Evolutionary conservation across 2,888 invertebrate species (phyloP).

Genomic region (Drosophila pseudotalamancana): DNA sequence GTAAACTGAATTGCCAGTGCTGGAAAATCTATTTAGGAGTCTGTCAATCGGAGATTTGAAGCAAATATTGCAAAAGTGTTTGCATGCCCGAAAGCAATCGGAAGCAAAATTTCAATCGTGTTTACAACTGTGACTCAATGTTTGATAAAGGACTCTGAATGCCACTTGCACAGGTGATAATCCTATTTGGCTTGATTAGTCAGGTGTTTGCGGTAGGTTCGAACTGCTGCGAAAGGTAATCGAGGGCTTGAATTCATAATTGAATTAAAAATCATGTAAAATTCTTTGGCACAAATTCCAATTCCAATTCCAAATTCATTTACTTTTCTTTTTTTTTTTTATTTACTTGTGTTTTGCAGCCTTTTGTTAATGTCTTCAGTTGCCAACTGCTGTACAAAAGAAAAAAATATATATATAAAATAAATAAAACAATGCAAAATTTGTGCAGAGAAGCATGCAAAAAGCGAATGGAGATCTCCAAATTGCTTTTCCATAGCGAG

Average conservation of each 20-base stretch:
- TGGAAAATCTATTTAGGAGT: no score
- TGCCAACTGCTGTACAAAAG: not conserved
- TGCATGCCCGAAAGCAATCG: no score
- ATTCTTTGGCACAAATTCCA: conserved; percentile 25
- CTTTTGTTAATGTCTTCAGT: conserved; percentile 19
- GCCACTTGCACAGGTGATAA: not conserved
- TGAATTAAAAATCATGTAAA: conserved; percentile 47
- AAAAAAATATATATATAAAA: not conserved
- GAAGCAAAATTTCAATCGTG: no score
- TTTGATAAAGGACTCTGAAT: not conserved
- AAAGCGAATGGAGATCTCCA: conserved; percentile 45
- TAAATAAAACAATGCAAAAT: conserved; percentile 39
- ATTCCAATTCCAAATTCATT: conserved; percentile 20
- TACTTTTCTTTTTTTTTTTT: conserved; percentile 4
- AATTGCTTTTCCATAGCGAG: conserved; percentile 38
- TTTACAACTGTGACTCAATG: no score
- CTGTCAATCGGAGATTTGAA: no score
- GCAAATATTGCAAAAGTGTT: no score
- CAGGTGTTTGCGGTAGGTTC: conserved; percentile 11
- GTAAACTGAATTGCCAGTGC: no score
- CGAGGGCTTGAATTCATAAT: conserved; percentile 24
- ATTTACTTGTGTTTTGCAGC: conserved; percentile 6
- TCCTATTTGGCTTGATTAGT: conserved; percentile 4
- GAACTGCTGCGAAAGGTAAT: no score
- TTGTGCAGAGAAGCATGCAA: conserved; percentile 53